Conservation (phyloP, 2,113 vertebrate genomes). For the Psophia crepitans region DNA sequence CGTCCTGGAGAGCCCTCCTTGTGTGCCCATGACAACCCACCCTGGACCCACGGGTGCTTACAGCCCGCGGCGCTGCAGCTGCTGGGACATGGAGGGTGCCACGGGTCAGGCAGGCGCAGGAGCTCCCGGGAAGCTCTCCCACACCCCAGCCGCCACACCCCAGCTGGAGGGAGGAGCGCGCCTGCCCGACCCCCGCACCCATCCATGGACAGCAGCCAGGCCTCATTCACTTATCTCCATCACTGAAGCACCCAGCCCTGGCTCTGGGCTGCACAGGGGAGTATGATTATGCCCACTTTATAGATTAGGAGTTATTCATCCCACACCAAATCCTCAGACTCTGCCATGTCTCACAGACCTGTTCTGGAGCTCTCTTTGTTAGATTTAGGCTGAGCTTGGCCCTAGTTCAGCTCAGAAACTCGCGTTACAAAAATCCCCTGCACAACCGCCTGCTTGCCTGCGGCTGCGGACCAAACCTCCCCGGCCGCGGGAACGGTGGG, state of each 20-base stretch:
- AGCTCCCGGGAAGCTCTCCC: background rate
- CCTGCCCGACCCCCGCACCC: conserved; percentile 3
- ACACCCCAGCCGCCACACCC: background rate
- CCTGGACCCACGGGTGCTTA: accelerated
- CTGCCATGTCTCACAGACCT: conserved; percentile 18
- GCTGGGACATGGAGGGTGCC: background rate
- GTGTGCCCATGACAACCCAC: accelerated
- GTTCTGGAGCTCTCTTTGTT: background rate
- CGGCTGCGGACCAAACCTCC: background rate
- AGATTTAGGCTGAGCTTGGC: background rate
- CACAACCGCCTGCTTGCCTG: background rate
- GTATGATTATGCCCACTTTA: conserved; percentile 33
- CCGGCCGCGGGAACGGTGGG: background rate
- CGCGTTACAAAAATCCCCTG: background rate
- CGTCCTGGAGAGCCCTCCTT: background rate
- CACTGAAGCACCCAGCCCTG: conserved; percentile 6
- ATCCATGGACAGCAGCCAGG: conserved; percentile 5
- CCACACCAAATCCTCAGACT: conserved; percentile 47
- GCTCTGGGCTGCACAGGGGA: conserved; percentile 8
- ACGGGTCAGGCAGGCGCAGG: accelerated
- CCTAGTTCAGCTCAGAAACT: background rate
- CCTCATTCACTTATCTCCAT: conserved; percentile 53
- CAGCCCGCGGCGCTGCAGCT: background rate
- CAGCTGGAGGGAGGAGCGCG: background rate
- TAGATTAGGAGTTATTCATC: conserved; percentile 40